phyloP scores from a whole-genome alignment of 2,797 vertebrate genomes.

The Limosa lapponica region DNA sequence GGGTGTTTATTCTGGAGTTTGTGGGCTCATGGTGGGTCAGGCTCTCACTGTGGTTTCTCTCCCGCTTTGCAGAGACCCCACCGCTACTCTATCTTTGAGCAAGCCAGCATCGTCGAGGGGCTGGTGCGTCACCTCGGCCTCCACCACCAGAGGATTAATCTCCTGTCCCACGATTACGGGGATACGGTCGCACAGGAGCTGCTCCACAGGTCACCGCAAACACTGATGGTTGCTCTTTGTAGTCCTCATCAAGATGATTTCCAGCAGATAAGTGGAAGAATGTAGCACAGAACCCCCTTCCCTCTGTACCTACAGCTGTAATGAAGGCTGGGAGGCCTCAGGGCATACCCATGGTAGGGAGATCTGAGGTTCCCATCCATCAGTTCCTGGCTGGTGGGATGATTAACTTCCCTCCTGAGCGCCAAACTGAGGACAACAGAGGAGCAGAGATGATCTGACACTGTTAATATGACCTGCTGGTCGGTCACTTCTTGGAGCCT shows the following conservation, averaged over 20 bases:
- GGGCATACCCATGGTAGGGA: neutral
- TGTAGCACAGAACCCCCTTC: accelerated
- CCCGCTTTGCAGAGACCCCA: constrained; percentile 84
- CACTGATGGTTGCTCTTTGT: neutral
- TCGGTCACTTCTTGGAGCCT: accelerated
- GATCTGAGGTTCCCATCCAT: neutral
- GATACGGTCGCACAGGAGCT: constrained; percentile 95
- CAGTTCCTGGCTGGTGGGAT: neutral
- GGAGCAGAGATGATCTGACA: accelerated
- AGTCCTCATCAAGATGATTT: neutral
- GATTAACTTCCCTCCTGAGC: neutral
- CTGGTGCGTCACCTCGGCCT: constrained; percentile 87
- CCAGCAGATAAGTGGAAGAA: neutral
- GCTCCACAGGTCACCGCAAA: constrained; percentile 85
- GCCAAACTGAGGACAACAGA: neutral
- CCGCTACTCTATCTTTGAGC: constrained; percentile 94
- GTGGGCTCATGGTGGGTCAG: neutral
- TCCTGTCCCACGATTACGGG: constrained; percentile 93
- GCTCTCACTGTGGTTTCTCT: neutral
- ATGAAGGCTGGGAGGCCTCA: neutral
- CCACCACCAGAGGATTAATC: constrained; percentile 84
- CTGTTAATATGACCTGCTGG: neutral
- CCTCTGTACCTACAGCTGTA: neutral
- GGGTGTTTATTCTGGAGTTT: neutral
- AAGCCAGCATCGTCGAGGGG: constrained; percentile 91